Evolutionary conservation across 2,797 vertebrate species (phyloP).

Genomic region (Sebastes cheni): DNA sequence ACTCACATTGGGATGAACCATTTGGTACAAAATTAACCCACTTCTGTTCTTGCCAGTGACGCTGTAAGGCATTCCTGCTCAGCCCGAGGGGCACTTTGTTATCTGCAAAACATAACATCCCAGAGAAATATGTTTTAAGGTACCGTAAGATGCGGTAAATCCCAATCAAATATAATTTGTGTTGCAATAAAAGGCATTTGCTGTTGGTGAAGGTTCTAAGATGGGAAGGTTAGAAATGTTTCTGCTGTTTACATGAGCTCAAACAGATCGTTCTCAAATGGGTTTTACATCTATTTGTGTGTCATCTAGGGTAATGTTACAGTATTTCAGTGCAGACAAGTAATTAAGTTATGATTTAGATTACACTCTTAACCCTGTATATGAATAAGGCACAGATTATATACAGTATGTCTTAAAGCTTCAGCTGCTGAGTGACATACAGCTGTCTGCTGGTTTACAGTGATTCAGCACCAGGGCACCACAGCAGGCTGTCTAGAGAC

Average conservation of each 20-base stretch:
- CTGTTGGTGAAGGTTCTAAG: background rate
- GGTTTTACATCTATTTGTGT: background rate
- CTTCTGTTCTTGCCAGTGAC: constrained; percentile 11
- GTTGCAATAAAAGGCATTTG: background rate
- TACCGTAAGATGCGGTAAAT: background rate
- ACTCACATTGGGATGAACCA: constrained; percentile 15
- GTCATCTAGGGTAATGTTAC: background rate
- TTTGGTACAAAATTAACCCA: constrained; percentile 11
- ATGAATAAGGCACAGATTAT: constrained; percentile 11
- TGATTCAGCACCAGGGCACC: constrained; percentile 37
- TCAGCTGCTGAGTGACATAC: constrained; percentile 17
- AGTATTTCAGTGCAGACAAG: background rate
- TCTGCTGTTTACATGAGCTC: background rate
- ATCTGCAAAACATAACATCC: background rate
- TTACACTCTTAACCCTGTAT: background rate
- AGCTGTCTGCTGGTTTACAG: constrained; percentile 27
- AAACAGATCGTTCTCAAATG: background rate
- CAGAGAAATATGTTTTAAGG: background rate
- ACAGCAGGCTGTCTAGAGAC: constrained; percentile 38
- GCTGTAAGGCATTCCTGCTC: constrained; percentile 1
- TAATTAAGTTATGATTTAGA: background rate
- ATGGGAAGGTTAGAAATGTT: background rate
- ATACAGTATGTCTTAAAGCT: background rate
- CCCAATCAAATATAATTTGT: background rate
- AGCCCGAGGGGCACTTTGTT: background rate